These are phyloP conservation scores for Acronicta leporina DNA, from an alignment of 2,888 invertebrate genomes.

Conservation along the genomic window DNA sequence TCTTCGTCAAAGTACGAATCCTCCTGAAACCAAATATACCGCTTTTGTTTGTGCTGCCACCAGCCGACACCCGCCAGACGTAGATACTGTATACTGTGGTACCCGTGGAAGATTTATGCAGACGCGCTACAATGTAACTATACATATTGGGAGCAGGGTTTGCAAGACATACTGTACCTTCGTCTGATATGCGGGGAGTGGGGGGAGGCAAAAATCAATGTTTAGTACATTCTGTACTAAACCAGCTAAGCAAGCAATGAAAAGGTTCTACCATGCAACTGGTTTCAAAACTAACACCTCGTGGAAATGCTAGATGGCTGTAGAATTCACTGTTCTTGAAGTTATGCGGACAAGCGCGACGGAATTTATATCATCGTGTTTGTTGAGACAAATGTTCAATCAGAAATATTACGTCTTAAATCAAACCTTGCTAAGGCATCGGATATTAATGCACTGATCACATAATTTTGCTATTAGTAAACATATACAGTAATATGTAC, in stretches of 20 bases:
- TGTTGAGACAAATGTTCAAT: slow-evolving; percentile 27
- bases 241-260: slow-evolving; percentile 70
- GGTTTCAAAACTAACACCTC: slow-evolving; percentile 59
- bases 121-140: slow-evolving; percentile 41
- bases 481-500: slow-evolving; percentile 12
- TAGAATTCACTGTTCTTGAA: slow-evolving; percentile 77
- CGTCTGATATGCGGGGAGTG: slow-evolving; percentile 70
- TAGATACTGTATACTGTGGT: slow-evolving; percentile 70
- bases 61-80: slow-evolving; percentile 71
- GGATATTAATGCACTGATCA: slow-evolving; percentile 2
- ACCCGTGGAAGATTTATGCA: slow-evolving; percentile 50
- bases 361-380: slow-evolving; percentile 3
- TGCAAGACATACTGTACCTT: slow-evolving; percentile 71
- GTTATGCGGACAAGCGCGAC: slow-evolving; percentile 49
- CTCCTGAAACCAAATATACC: slow-evolving; percentile 87
- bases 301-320: slow-evolving; percentile 80
- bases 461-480: slow-evolving; percentile 13
- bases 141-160: slow-evolving; percentile 47
- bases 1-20: slow-evolving; percentile 87
- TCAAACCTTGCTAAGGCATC: too few species aligned
- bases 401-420: slow-evolving; percentile 27
- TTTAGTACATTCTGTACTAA: slow-evolving; percentile 49
- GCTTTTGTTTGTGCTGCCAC: slow-evolving; percentile 75
- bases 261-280: slow-evolving; percentile 77
- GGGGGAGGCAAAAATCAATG: slow-evolving; percentile 57